phyloP scores from a whole-genome alignment of 2,888 invertebrate genomes.

The Cryptosula pallasiana region DNA sequence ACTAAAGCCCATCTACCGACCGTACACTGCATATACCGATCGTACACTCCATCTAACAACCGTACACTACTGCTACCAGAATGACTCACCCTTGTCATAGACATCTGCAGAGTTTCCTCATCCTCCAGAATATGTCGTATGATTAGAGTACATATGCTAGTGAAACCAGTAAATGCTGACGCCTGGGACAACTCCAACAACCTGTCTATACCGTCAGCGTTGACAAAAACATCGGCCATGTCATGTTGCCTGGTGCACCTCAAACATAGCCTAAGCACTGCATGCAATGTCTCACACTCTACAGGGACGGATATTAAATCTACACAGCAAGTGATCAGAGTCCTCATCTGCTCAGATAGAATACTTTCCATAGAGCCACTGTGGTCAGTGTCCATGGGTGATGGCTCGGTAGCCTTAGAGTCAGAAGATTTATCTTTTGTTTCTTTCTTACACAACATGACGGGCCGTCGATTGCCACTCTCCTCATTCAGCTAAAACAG shows the following conservation, averaged over 20 bases:
- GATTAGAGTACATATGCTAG: constrained; percentile 69
- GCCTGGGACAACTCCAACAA: constrained; percentile 68
- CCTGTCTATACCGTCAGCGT: constrained; percentile 67
- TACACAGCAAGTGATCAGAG: constrained; percentile 38
- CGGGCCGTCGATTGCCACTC: constrained; percentile 73
- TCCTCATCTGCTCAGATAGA: constrained; percentile 40
- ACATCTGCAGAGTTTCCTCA: constrained; percentile 64
- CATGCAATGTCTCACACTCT: constrained; percentile 72
- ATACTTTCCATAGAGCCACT: constrained; percentile 38
- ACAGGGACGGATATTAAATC: constrained; percentile 64
- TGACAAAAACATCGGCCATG: constrained; percentile 68
- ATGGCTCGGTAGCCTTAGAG: constrained; percentile 28
- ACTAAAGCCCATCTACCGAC: too few species aligned
- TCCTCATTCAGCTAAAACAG: constrained; percentile 64
- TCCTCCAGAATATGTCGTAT: constrained; percentile 76
- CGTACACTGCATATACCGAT: too few species aligned
- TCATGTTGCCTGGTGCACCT: constrained; percentile 69
- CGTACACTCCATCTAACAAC: too few species aligned
- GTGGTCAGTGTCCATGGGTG: constrained; percentile 31
- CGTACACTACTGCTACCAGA: too few species aligned
- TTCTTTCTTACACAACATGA: constrained; percentile 60
- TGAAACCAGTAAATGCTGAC: constrained; percentile 69
- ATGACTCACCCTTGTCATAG: constrained; percentile 70
- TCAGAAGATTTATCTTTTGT: constrained; percentile 30
- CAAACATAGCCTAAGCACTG: constrained; percentile 69